Conservation (phyloP, 2,797 vertebrate species). For the Acipenser oxyrinchus region DNA sequence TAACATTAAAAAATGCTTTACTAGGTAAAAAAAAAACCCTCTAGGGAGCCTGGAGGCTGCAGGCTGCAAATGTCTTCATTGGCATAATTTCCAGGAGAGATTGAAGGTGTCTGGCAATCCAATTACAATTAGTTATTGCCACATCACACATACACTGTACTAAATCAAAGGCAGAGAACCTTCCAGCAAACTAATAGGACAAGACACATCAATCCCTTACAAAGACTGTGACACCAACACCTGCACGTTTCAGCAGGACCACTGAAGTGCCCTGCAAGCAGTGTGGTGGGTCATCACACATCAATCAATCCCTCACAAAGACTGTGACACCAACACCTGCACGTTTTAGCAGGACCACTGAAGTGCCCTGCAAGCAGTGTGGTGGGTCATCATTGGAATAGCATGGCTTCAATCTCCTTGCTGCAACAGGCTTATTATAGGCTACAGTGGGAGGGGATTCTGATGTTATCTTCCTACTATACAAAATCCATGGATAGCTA, state of each 20-base stretch:
- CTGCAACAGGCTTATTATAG: too few relatives aligned
- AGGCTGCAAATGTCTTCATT: slow-evolving; percentile 27
- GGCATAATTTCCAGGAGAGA: slow-evolving; percentile 30
- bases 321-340: not conserved
- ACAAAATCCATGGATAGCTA: too few relatives aligned
- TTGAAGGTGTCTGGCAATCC: slow-evolving; percentile 40
- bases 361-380: too few relatives aligned
- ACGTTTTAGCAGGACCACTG: too few relatives aligned
- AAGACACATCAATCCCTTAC: slow-evolving; percentile 14
- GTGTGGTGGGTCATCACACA: too few relatives aligned
- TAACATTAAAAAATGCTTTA: not conserved
- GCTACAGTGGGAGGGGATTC: too few relatives aligned
- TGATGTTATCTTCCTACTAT: too few relatives aligned
- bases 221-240: slow-evolving; percentile 4
- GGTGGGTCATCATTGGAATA: too few relatives aligned
- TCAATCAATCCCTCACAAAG: slow-evolving; percentile 19
- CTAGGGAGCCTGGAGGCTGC: slow-evolving; percentile 12
- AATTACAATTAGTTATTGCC: slow-evolving; percentile 39
- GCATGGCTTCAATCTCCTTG: too few relatives aligned
- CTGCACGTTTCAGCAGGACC: too few relatives aligned
- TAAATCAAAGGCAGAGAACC: slow-evolving; percentile 20
- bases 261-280: too few relatives aligned
- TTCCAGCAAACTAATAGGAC: slow-evolving; percentile 21
- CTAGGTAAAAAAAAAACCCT: not conserved
- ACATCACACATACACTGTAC: slow-evolving; percentile 26